Evolutionary conservation across 2,888 invertebrate species (phyloP), one percentile per base, ranked within the genome.

Genomic region (Mallateleia sp.): DNA sequence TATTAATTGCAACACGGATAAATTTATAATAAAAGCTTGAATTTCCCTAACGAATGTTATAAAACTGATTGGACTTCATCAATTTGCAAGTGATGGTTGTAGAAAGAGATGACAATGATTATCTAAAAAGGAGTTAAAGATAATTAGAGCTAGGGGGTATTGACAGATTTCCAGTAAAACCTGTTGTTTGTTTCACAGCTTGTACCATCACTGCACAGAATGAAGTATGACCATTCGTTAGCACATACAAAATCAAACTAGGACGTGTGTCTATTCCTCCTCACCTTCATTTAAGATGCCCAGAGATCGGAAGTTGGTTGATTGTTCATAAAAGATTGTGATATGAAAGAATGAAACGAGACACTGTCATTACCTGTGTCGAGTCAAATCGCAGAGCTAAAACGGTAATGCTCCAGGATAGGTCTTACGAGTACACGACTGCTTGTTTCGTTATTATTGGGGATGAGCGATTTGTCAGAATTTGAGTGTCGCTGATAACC

Each of bases 291-390:
- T 56, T 84, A 86, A 71, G 81, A 87, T 58, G 85, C 83, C 47
- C 82, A 89, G 56, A 85, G 86, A 54, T 60, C 81, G 58, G 81
- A 86, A 22, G 79, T 87, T 56, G 85, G 84, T 64, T 90, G 89
- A 91, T 92, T 91, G 89, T 91, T 92, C 90, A 91, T 90, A 92
- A 93, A 91, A 88, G 82, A 93, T 92, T 91, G 92, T 94, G 93
- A 94, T 92, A 94, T 94, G 94, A 94, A 92, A 94, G 94, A 93
- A 94, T 94, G 94, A 94, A 93, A 94, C 94, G 94, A 90, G 94
- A 94, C 90, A 94, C 94, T 90, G 92, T 94, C 91, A 93, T 94
- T 93, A 94, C 94, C 94, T 94, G 94, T 90, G 90, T 93, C 92
- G 94, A 94, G 92, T 92, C 93, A 88, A 94, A 93, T 91, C 94